A percentile compares a stretch with the other conserved stretches of the same genome.
Conservation (phyloP, 64 coral and sea anemone species). For the Exaiptasia diaphana region DNA sequence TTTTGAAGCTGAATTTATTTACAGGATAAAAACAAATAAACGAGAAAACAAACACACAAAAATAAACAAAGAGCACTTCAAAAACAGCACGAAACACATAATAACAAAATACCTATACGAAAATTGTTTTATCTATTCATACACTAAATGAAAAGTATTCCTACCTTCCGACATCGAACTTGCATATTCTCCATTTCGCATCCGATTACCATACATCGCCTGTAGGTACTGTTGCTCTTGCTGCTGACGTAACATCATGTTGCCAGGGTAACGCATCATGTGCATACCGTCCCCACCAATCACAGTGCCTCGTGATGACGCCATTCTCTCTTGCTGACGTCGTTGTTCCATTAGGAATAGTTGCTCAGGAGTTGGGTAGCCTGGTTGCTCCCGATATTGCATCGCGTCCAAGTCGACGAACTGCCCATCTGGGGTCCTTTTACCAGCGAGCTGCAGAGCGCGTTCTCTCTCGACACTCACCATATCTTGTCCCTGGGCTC, state of each 20-base stretch:
- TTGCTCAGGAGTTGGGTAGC: slow-evolving; percentile 29
- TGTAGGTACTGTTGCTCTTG: slow-evolving; percentile 49
- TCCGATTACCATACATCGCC: slow-evolving; percentile 45
- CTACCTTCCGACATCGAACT: slow-evolving; percentile 30
- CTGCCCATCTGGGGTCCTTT: slow-evolving; percentile 20
- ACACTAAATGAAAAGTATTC: neutral
- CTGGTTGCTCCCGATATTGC: slow-evolving; percentile 45
- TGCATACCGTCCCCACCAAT: slow-evolving; percentile 49
- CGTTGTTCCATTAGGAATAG: slow-evolving; percentile 47
- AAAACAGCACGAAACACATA: neutral
- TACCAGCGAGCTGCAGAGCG: neutral
- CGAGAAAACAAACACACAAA: neutral
- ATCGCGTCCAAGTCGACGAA: slow-evolving; percentile 56
- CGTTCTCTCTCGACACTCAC: neutral
- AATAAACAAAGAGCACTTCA: neutral
- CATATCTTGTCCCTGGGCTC: neutral
- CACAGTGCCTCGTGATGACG: slow-evolving; percentile 19
- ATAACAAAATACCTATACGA: neutral
- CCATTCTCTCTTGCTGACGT: slow-evolving; percentile 41
- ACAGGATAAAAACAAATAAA: neutral
- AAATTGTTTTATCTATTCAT: neutral
- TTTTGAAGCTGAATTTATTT: too few relatives aligned
- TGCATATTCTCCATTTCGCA: slow-evolving; percentile 49
- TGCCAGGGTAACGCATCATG: slow-evolving; percentile 44
- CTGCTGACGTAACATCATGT: slow-evolving; percentile 51